These are phyloP conservation scores for Epizoanthus illoricatus DNA, from an alignment of 92 coral and sea anemone genomes.

Conservation along the genomic window DNA sequence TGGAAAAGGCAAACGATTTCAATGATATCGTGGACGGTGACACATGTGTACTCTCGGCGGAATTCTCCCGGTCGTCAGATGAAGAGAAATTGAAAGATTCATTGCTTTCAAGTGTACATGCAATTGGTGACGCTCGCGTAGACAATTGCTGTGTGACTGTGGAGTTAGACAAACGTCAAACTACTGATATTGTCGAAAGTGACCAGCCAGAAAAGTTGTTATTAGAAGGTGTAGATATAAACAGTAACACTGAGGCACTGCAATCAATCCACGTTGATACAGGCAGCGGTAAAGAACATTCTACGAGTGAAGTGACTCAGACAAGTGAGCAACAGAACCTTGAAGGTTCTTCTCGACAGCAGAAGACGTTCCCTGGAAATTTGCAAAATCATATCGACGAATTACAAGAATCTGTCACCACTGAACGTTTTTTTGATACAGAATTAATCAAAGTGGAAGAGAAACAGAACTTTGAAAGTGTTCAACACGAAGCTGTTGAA, in stretches of 20 bases:
- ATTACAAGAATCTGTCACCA: background rate
- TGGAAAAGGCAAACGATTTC: constrained; percentile 12
- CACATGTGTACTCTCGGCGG: background rate
- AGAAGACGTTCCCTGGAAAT: background rate
- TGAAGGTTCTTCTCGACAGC: background rate
- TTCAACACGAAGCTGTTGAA: background rate
- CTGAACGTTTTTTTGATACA: background rate
- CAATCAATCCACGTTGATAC: background rate
- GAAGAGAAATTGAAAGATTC: background rate
- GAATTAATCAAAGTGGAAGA: constrained; percentile 1
- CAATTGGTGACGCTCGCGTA: background rate
- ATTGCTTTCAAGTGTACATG: background rate
- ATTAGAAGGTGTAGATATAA: background rate
- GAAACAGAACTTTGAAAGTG: background rate
- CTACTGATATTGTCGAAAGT: background rate
- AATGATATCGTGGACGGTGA: background rate
- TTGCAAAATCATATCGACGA: background rate
- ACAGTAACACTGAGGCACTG: background rate
- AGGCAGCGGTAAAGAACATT: background rate
- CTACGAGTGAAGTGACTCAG: background rate
- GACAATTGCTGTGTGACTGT: background rate
- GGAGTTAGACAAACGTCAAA: constrained; percentile 7
- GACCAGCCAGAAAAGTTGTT: background rate
- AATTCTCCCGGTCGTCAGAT: background rate
- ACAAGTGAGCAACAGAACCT: background rate